A percentile compares a stretch with the other conserved stretches of the same genome.
These are phyloP conservation scores for Perizoma flavofasciatum DNA, from an alignment of 2,888 invertebrate species.

Conservation along the genomic window DNA sequence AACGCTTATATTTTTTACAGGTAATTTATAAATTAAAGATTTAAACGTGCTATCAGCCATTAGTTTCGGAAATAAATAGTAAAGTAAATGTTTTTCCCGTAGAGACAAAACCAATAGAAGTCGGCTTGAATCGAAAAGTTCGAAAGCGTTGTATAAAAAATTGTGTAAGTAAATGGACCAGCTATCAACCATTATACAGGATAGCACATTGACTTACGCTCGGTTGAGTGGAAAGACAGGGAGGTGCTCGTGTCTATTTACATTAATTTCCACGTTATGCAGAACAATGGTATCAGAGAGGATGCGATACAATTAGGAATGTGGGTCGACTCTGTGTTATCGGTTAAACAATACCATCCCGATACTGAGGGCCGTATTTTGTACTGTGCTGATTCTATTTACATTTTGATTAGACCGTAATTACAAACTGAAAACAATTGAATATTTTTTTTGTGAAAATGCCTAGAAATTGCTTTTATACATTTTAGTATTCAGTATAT, in stretches of 20 bases:
- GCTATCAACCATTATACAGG: conserved; percentile 55
- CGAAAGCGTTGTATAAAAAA: conserved; percentile 69
- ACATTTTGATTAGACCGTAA: conserved; percentile 4
- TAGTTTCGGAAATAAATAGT: conserved; percentile 47
- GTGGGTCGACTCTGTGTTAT: conserved; percentile 40
- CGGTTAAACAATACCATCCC: conserved; percentile 26
- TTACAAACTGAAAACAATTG: neutral
- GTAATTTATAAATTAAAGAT: conserved; percentile 46
- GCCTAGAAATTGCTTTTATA: no score
- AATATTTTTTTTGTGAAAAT: no score
- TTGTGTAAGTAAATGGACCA: conserved; percentile 68
- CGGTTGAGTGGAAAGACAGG: conserved; percentile 71
- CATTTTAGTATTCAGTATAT: no score
- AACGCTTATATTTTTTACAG: conserved; percentile 49
- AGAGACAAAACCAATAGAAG: conserved; percentile 54
- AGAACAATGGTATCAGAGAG: conserved; percentile 46
- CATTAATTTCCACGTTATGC: conserved; percentile 66
- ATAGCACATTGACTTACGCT: conserved; percentile 74
- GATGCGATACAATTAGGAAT: conserved; percentile 42
- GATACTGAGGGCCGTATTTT: conserved; percentile 11
- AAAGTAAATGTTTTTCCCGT: conserved; percentile 47
- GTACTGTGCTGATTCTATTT: conserved; percentile 22
- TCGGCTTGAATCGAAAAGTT: conserved; percentile 50
- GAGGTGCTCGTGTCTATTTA: conserved; percentile 63
- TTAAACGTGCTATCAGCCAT: conserved; percentile 41